Percentiles rank a stretch among this genome's conserved stretches.
phyloP scores from a whole-genome alignment of 2,113 vertebrate species.

The Aptenodytes forsteri region DNA sequence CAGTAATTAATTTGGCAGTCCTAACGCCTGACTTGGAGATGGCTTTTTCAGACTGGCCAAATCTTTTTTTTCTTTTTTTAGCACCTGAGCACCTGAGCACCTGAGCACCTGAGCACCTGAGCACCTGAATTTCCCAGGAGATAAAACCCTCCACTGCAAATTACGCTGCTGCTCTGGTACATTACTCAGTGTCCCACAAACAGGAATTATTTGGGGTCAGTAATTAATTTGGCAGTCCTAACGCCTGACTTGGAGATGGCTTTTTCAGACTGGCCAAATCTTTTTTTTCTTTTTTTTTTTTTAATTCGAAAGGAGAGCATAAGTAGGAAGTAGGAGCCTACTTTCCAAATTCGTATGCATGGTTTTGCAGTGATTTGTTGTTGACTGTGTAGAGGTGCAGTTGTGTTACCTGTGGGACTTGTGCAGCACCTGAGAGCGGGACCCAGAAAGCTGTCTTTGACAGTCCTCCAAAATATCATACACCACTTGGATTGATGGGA shows the following conservation, averaged over 20 bases:
- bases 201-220: background rate
- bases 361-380: background rate
- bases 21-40: background rate
- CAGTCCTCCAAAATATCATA: background rate
- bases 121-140: background rate
- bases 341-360: rapidly evolving
- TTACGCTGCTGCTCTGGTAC: background rate
- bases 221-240: background rate
- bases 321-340: background rate
- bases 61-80: too few relatives aligned
- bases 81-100: too few relatives aligned
- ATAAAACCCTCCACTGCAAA: background rate
- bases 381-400: background rate
- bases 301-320: background rate
- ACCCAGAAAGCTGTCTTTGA: background rate
- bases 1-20: background rate
- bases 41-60: background rate
- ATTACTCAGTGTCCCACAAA: background rate
- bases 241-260: background rate
- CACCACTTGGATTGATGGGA: background rate
- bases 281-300: background rate
- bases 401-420: background rate
- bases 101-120: too few relatives aligned
- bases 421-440: background rate
- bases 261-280: background rate